Conservation (phyloP, 1,140 invertebrate genomes). For the Brachionus rotundiformis region DNA sequence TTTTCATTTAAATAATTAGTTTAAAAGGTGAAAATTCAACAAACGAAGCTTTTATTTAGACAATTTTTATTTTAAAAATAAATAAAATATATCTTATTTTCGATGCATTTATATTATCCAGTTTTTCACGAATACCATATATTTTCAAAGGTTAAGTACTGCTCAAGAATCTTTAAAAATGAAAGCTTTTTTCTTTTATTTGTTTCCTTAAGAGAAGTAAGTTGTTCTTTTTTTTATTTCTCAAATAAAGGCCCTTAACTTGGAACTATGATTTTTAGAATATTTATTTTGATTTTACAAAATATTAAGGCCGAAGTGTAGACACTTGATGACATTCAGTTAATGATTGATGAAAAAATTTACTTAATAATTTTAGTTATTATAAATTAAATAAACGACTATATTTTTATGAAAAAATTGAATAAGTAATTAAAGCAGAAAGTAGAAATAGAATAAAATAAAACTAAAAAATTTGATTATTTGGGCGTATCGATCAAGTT, state of each 20-base stretch:
- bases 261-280: too few relatives aligned
- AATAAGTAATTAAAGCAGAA: not conserved
- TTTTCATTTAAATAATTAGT: not conserved
- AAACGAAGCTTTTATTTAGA: not conserved
- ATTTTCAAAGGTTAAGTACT: not conserved
- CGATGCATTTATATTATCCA: not conserved
- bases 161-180: not conserved
- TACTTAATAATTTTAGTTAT: too few relatives aligned
- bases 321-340: too few relatives aligned
- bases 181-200: not conserved
- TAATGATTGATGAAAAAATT: too few relatives aligned
- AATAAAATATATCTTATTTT: not conserved
- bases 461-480: too few relatives aligned
- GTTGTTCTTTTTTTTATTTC: not conserved
- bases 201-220: not conserved
- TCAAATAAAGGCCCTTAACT: not conserved
- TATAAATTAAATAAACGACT: too few relatives aligned
- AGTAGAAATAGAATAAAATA: not conserved
- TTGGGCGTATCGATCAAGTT: not conserved
- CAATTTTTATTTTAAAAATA: not conserved
- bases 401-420: too few relatives aligned
- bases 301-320: too few relatives aligned
- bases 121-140: not conserved
- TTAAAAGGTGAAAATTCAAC: not conserved
- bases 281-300: too few relatives aligned